Base-by-base conservation (phyloP, 1,140 invertebrate genomes). In the Ditylenchus dipsaci region DNA sequence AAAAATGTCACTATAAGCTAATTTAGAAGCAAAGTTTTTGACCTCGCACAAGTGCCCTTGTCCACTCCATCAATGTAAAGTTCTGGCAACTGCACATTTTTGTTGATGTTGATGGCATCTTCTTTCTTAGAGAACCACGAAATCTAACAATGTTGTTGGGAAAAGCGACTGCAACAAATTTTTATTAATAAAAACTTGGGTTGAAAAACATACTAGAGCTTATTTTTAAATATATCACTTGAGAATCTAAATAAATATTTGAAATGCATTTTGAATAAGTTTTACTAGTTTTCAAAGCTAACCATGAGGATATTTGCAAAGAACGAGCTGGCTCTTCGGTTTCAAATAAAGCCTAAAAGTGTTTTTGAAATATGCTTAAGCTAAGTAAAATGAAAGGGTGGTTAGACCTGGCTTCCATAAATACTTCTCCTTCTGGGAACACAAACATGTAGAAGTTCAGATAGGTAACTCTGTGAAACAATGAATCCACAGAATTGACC, bases 371-470 rank as follows among this genome's bases (percentile, higher is more conserved):
- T 45, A 45, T 11, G 43, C 11, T 13, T 21, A 53, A 53, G n/a
- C 23, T 7, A 3, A 53, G 3, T 7, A 26, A 53, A 53, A 53
- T 3, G 3, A 53, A 17, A 8, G 49, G 49, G 23, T 53, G 8
- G n/a, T n/a, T n/a, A n/a, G n/a, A 74, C 73, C 75, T 13, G 3
- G 76, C 56, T 30, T 82, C 80, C 49, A 82, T 73, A 53, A 83
- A 83, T 19, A 82, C 68, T 60, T 78, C 80, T 30, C 69, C 81
- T 47, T 73, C 62, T 21, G 79, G 79, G 65, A 82, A 82, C 17
- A 82, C 73, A 42, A 81, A 73, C 38, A 80, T 63, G 65, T 82
- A 82, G 69, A 83, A 83, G 56, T 82, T 82, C 1, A 82, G 65
- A 63, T 67, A 78, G 8, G 80, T 79, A 27, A 81, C 79, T 56